A percentile compares a stretch with the other conserved stretches of the same genome.
Evolutionary conservation across 2,113 vertebrate genomes (phyloP).

Genomic region (Notarius lentiginosus): DNA sequence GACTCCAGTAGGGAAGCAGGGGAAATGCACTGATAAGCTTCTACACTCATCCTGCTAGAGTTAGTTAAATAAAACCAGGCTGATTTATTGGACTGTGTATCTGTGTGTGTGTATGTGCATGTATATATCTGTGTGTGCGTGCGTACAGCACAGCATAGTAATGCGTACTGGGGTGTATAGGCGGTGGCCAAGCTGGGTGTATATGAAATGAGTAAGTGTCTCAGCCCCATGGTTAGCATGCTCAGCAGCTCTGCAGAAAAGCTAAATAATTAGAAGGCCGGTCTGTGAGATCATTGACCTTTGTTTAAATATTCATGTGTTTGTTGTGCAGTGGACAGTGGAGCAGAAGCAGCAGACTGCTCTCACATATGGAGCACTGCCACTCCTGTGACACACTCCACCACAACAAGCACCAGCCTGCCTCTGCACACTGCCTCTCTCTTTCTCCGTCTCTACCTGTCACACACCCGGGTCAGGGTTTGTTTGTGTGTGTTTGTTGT

Average conservation of each 20-base stretch:
- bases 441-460: background rate
- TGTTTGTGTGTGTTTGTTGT: constrained; percentile 42
- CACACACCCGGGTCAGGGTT: constrained; percentile 14
- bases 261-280: constrained; percentile 79
- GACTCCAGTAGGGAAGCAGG: constrained; percentile 20
- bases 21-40: constrained; percentile 63
- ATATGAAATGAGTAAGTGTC: constrained; percentile 48
- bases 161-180: constrained; percentile 18
- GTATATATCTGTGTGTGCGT: constrained; percentile 5
- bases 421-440: constrained; percentile 21
- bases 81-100: constrained; percentile 41
- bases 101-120: constrained; percentile 33
- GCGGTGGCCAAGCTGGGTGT: constrained; percentile 5
- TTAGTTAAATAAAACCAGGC: constrained; percentile 45
- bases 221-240: constrained; percentile 71
- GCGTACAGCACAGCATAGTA: constrained; percentile 20
- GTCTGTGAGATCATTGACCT: constrained; percentile 81
- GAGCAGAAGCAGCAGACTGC: constrained; percentile 71
- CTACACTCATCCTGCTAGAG: constrained; percentile 38
- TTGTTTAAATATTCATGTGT: constrained; percentile 82
- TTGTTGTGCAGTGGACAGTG: constrained; percentile 78
- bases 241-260: constrained; percentile 73
- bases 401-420: constrained; percentile 25
- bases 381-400: constrained; percentile 67
- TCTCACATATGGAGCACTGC: constrained; percentile 75